A percentile compares a stretch with the other conserved stretches of the same genome.
phyloP scores from a whole-genome alignment of 1,140 invertebrate genomes.

The Thaumetopoea pityocampa region DNA sequence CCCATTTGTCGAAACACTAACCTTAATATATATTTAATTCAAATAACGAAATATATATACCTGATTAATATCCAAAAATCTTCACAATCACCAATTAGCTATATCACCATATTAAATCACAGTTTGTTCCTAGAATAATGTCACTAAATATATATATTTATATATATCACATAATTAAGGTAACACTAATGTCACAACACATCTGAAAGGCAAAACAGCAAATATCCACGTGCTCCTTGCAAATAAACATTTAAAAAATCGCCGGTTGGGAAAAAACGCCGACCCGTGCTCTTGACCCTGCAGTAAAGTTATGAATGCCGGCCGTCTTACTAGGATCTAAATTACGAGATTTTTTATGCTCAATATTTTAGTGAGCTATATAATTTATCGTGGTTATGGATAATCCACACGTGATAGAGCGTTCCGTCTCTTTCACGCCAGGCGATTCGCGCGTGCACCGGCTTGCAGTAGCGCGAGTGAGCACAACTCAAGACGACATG shows the following conservation, averaged over 20 bases:
- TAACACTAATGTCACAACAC: slow-evolving; percentile 74
- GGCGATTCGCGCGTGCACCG: slow-evolving; percentile 59
- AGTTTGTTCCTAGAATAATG: slow-evolving; percentile 72
- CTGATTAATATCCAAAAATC: slow-evolving; percentile 60
- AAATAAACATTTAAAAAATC: slow-evolving; percentile 72
- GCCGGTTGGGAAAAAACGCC: slow-evolving; percentile 48
- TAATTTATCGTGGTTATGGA: slow-evolving; percentile 51
- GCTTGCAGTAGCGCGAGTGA: slow-evolving; percentile 38
- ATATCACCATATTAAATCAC: slow-evolving; percentile 74
- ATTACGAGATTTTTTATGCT: slow-evolving; percentile 69
- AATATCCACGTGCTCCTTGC: slow-evolving; percentile 62
- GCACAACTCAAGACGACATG: slow-evolving; percentile 46
- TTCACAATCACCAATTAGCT: slow-evolving; percentile 55
- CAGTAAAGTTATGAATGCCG: slow-evolving; percentile 71
- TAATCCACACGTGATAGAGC: slow-evolving; percentile 60
- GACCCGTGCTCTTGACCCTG: slow-evolving; percentile 67
- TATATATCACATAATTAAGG: slow-evolving; percentile 72
- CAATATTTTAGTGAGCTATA: slow-evolving; percentile 72
- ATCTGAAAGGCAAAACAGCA: slow-evolving; percentile 69
- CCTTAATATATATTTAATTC: slow-evolving; percentile 37
- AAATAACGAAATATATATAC: slow-evolving; percentile 46
- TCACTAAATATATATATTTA: slow-evolving; percentile 71
- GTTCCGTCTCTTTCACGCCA: slow-evolving; percentile 55
- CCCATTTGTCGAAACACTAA: slow-evolving; percentile 14
- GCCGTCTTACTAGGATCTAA: slow-evolving; percentile 68